phyloP scores from a whole-genome alignment of 2,888 invertebrate genomes.

The Zaprionus bogoriensis region DNA sequence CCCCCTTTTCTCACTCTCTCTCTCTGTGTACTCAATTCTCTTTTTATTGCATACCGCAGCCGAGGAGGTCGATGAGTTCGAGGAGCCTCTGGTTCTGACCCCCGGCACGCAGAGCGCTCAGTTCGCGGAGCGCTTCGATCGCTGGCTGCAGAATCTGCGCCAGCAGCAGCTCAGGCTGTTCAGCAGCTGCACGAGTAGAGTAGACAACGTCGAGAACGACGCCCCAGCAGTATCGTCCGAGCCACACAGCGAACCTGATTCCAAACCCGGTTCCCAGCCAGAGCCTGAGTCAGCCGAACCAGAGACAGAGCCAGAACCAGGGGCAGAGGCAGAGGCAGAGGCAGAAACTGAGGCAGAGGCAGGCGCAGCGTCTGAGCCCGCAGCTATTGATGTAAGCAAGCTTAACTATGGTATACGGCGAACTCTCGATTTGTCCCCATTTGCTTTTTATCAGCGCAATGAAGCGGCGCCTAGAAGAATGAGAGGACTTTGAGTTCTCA shows the following conservation, averaged over 20 bases:
- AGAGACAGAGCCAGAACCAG: conserved; percentile 3
- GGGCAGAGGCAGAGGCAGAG: background rate
- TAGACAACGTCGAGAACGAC: conserved; percentile 59
- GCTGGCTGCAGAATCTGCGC: conserved; percentile 66
- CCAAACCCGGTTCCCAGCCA: conserved; percentile 24
- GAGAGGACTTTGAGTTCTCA: no score
- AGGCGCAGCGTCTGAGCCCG: conserved; percentile 3
- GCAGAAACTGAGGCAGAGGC: conserved; percentile 10
- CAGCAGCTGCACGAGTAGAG: conserved; percentile 70
- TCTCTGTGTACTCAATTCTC: conserved; percentile 44
- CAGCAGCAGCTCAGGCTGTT: conserved; percentile 64
- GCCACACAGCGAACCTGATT: conserved; percentile 12
- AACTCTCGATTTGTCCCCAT: background rate
- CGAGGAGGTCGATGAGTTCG: conserved; percentile 44
- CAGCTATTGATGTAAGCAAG: conserved; percentile 57
- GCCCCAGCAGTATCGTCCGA: conserved; percentile 27
- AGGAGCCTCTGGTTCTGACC: conserved; percentile 51
- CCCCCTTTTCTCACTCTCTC: conserved; percentile 1
- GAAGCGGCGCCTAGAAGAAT: background rate
- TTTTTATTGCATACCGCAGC: conserved; percentile 54
- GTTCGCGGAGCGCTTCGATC: conserved; percentile 65
- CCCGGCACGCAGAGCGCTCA: conserved; percentile 58
- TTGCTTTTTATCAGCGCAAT: background rate
- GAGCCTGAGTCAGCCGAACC: conserved; percentile 5
- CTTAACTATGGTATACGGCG: conserved; percentile 19